Conservation (phyloP, 2,888 invertebrate genomes). For the Meiosimyza platycephala region DNA sequence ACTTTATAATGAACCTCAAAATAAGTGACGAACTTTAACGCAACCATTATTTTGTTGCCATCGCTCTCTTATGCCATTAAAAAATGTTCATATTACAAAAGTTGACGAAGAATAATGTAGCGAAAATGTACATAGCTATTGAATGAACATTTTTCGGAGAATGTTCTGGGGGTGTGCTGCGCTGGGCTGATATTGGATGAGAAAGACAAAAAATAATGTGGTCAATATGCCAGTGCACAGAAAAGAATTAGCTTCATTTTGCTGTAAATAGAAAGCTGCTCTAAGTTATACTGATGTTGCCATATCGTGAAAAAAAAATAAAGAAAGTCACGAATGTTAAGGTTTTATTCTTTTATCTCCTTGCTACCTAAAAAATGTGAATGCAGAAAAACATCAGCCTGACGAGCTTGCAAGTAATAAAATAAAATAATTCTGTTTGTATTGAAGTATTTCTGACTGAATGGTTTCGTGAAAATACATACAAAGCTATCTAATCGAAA, state of each 20-base stretch:
- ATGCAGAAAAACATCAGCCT: too few species aligned
- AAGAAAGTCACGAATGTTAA: too few species aligned
- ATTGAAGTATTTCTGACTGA: too few species aligned
- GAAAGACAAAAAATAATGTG: conserved; percentile 1
- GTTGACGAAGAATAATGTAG: conserved; percentile 27
- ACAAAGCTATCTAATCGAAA: too few species aligned
- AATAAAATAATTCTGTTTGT: too few species aligned
- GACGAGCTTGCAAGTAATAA: too few species aligned
- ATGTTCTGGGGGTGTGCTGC: not conserved
- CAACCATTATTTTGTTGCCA: not conserved
- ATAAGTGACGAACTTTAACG: not conserved
- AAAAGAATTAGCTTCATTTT: conserved; percentile 55
- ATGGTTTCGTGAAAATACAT: too few species aligned
- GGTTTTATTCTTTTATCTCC: too few species aligned
- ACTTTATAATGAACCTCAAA: conserved; percentile 15
- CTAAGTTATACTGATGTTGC: not conserved
- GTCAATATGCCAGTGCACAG: not conserved
- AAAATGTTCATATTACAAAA: not conserved
- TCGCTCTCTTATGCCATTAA: not conserved
- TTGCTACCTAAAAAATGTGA: too few species aligned
- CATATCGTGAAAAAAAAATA: not conserved
- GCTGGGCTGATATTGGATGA: not conserved
- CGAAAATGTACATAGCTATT: not conserved
- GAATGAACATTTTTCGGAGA: not conserved
- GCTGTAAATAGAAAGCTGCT: conserved; percentile 51